Percentiles rank a stretch among this genome's conserved stretches.
Evolutionary conservation across 2,888 invertebrate genomes (phyloP).

Genomic region (Acrobasis consociella): DNA sequence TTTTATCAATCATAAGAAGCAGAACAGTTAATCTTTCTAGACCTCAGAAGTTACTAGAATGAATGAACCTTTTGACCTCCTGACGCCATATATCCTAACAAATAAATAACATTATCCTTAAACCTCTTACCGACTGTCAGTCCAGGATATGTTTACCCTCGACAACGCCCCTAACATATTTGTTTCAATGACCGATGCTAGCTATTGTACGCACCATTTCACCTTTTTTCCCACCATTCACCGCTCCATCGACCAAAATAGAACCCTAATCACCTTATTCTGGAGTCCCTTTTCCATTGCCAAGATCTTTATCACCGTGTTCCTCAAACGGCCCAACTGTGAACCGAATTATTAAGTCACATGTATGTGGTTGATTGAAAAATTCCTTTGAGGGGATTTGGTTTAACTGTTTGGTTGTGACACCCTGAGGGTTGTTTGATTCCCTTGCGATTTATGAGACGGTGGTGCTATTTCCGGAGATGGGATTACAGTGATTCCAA

Average conservation of each 20-base stretch:
- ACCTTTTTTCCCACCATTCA: constrained; percentile 49
- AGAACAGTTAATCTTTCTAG: background rate
- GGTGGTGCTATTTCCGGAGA: constrained; percentile 48
- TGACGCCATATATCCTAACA: constrained; percentile 21
- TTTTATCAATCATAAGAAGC: background rate
- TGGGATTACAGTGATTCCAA: constrained; percentile 35
- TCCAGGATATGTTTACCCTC: constrained; percentile 55
- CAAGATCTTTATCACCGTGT: constrained; percentile 56
- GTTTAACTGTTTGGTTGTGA: constrained; percentile 60
- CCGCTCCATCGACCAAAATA: constrained; percentile 26
- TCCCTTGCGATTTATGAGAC: constrained; percentile 53
- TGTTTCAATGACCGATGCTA: constrained; percentile 61
- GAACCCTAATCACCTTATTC: constrained; percentile 23
- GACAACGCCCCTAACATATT: constrained; percentile 58
- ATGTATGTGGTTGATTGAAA: constrained; percentile 73
- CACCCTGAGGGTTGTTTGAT: constrained; percentile 52
- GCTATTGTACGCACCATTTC: constrained; percentile 69
- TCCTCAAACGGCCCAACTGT: constrained; percentile 56
- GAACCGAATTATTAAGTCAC: constrained; percentile 68
- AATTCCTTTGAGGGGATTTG: constrained; percentile 67
- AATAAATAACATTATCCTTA: constrained; percentile 24
- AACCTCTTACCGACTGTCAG: constrained; percentile 36
- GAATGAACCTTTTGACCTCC: background rate
- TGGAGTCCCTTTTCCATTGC: constrained; percentile 37
- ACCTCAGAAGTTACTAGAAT: background rate